Conservation (phyloP, 1,140 invertebrate species). For the Microplitis demolitor region DNA sequence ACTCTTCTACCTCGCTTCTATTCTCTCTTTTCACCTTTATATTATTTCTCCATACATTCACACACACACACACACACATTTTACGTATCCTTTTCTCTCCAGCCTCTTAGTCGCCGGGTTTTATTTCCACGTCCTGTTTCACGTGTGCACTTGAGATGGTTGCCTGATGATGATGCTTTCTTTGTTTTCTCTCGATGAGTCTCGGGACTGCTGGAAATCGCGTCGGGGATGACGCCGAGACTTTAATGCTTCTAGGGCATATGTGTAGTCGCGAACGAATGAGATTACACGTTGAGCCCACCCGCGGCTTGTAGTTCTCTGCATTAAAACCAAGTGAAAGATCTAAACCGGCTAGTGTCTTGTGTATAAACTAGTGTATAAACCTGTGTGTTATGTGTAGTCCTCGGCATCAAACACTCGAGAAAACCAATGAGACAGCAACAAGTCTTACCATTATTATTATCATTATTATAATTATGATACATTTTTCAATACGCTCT, state of each 20-base stretch:
- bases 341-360: background rate
- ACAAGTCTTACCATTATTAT: background rate
- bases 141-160: background rate
- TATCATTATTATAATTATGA: too few species aligned
- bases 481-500: too few species aligned
- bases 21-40: slow-evolving; percentile 34
- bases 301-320: slow-evolving; percentile 28
- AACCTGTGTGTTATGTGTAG: too few species aligned
- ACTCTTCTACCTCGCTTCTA: background rate
- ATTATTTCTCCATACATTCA: too few species aligned
- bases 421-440: slow-evolving; percentile 1
- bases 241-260: slow-evolving; percentile 50
- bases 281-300: slow-evolving; percentile 46
- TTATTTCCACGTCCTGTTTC: background rate
- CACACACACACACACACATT: too few species aligned
- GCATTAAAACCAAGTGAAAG: slow-evolving; percentile 23
- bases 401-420: background rate
- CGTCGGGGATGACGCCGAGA: slow-evolving; percentile 44
- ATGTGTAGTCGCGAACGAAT: slow-evolving; percentile 26
- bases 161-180: slow-evolving; percentile 31
- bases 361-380: too few species aligned
- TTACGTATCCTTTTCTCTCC: too few species aligned
- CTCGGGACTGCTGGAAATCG: background rate
- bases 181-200: slow-evolving; percentile 32
- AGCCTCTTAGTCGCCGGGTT: background rate